Percentiles rank a stretch among this genome's conserved stretches.
Conservation (phyloP, 2,797 vertebrate species). For the Neosalanx taihuensis region DNA sequence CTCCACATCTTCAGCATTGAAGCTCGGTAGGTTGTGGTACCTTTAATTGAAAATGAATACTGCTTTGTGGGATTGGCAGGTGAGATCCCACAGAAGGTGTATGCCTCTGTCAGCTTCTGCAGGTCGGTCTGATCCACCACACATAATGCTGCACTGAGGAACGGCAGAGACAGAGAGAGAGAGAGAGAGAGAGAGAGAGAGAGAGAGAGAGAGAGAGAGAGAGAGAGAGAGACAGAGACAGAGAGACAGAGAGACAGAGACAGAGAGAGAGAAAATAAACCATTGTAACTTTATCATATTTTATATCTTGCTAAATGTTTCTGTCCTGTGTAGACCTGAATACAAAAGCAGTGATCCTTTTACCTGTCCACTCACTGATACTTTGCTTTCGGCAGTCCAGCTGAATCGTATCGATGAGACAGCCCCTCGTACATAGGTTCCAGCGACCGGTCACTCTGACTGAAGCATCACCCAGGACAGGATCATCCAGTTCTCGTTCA, state of each 20-base stretch:
- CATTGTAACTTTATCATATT: background rate
- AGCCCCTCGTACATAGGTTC: conserved; percentile 32
- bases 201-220: too few species aligned
- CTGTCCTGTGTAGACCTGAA: background rate
- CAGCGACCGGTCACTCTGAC: conserved; percentile 36
- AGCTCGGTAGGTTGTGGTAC: too few species aligned
- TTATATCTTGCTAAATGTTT: background rate
- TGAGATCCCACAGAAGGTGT: conserved; percentile 26
- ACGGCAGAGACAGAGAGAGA: too few species aligned
- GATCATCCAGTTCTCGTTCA: too few species aligned
- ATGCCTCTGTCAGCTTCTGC: conserved; percentile 19
- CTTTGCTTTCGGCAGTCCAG: conserved; percentile 32
- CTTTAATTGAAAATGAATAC: too few species aligned
- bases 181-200: too few species aligned
- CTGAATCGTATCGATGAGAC: conserved; percentile 19
- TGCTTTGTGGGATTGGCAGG: conserved; percentile 33
- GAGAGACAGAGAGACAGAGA: too few species aligned
- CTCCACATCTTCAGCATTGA: too few species aligned
- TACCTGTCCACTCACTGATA: conserved; percentile 41
- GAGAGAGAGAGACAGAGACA: too few species aligned
- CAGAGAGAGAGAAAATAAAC: background rate
- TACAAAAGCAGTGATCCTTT: background rate
- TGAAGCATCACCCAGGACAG: too few species aligned
- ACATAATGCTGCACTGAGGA: conserved; percentile 28
- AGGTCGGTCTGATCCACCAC: conserved; percentile 32